These are phyloP conservation scores for Lasioglossum oenotherae DNA, from an alignment of 2,888 invertebrate genomes.

Conservation along the genomic window DNA sequence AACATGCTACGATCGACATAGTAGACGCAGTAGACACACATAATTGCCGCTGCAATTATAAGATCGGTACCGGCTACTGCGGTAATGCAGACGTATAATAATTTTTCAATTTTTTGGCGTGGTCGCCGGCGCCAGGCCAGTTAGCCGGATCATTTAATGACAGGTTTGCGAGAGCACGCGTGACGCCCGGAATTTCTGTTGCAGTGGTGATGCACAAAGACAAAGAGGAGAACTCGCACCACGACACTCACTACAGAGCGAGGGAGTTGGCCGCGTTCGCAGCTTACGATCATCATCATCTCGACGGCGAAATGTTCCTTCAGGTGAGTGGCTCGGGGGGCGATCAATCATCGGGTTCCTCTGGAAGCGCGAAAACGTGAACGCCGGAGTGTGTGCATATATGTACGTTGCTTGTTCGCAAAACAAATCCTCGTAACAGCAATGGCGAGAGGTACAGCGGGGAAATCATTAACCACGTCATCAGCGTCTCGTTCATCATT, in stretches of 20 bases:
- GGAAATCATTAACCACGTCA: slow-evolving; percentile 10
- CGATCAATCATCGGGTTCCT: slow-evolving; percentile 2
- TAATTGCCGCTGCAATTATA: too few species aligned
- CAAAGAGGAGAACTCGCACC: slow-evolving; percentile 92
- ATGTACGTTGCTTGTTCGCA: not conserved
- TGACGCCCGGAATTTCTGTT: slow-evolving; percentile 81
- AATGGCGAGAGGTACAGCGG: not conserved
- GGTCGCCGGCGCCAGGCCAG: not conserved
- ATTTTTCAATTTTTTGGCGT: slow-evolving; percentile 1
- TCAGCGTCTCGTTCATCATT: slow-evolving; percentile 18
- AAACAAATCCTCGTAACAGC: not conserved
- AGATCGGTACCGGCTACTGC: not conserved
- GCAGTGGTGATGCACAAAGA: slow-evolving; percentile 98
- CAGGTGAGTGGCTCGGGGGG: slow-evolving; percentile 88
- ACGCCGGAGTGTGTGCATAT: not conserved
- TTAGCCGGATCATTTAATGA: slow-evolving; percentile 3
- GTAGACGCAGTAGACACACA: too few species aligned
- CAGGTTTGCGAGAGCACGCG: not conserved
- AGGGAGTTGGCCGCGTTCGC: slow-evolving; percentile 93
- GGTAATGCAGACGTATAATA: not conserved
- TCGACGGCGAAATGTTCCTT: slow-evolving; percentile 97
- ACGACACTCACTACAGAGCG: slow-evolving; percentile 87
- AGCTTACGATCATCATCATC: slow-evolving; percentile 94
- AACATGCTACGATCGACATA: not conserved
- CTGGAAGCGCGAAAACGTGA: not conserved